A percentile compares a stretch with the other conserved stretches of the same genome.
phyloP scores from a whole-genome alignment of 2,888 invertebrate genomes.

The Polylopha cassiicola region DNA sequence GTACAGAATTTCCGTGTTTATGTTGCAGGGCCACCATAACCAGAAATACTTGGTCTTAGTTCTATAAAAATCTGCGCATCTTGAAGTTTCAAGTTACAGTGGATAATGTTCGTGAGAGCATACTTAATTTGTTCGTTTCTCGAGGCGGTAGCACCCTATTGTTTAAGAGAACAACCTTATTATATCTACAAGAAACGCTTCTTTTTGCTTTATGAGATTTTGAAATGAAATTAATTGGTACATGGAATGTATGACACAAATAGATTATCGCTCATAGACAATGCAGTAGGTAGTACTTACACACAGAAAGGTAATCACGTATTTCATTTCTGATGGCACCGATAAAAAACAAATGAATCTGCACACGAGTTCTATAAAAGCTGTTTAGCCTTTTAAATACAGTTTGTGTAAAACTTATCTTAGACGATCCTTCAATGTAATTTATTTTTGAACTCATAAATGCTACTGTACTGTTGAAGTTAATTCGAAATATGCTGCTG shows the following conservation, averaged over 20 bases:
- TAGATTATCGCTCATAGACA: too few relatives aligned
- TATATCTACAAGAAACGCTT: slow-evolving; percentile 61
- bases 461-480: too few relatives aligned
- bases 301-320: too few relatives aligned
- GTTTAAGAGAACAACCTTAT: slow-evolving; percentile 64
- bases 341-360: not conserved
- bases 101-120: slow-evolving; percentile 56
- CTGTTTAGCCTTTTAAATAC: too few relatives aligned
- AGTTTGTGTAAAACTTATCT: too few relatives aligned
- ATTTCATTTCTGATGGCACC: too few relatives aligned
- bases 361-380: too few relatives aligned
- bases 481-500: too few relatives aligned
- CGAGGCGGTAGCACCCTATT: slow-evolving; percentile 61
- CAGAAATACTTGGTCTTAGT: slow-evolving; percentile 33
- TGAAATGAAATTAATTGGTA: slow-evolving; percentile 30
- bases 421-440: too few relatives aligned
- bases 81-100: slow-evolving; percentile 36
- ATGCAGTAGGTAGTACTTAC: too few relatives aligned
- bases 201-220: slow-evolving; percentile 47
- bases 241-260: slow-evolving; percentile 1
- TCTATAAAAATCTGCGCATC: slow-evolving; percentile 7
- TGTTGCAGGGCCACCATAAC: slow-evolving; percentile 39
- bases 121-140: slow-evolving; percentile 64
- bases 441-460: too few relatives aligned
- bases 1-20: slow-evolving; percentile 51